Conservation (phyloP, 2,797 vertebrate species). For the Fistularia commersonii region DNA sequence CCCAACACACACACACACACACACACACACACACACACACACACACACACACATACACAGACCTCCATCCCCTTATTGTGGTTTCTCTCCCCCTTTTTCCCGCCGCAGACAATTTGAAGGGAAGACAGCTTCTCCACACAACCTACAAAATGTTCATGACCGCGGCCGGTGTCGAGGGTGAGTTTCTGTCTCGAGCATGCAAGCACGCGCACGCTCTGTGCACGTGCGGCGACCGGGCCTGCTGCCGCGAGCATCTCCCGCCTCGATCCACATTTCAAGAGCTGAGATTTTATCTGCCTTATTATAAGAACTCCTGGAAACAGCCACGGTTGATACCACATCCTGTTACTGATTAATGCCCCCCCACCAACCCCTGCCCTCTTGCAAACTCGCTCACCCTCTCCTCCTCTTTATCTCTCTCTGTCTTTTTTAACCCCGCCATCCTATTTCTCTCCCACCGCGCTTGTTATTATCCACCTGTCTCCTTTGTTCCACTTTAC, state of each 20-base stretch:
- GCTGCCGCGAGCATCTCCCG: conserved; percentile 30
- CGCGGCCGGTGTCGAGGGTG: conserved; percentile 89
- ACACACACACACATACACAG: conserved; percentile 20
- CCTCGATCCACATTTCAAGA: conserved; percentile 55
- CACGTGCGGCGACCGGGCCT: conserved; percentile 34
- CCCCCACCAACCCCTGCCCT: not conserved
- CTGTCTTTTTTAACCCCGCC: conserved; percentile 17
- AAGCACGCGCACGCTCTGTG: conserved; percentile 13
- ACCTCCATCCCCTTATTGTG: conserved; percentile 32
- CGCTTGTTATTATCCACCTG: conserved; percentile 24
- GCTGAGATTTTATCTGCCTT: conserved; percentile 52
- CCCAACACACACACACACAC: conserved; percentile 19
- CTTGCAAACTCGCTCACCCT: conserved; percentile 13
- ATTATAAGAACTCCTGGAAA: conserved; percentile 56
- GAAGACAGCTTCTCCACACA: conserved; percentile 89
- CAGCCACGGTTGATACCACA: conserved; percentile 43
- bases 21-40: conserved; percentile 23
- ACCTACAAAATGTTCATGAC: conserved; percentile 98
- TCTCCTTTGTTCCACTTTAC: conserved; percentile 10
- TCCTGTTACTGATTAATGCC: conserved; percentile 41
- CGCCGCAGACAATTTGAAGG: conserved; percentile 80
- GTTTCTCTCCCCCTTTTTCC: conserved; percentile 16
- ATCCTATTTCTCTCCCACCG: conserved; percentile 1
- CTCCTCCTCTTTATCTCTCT: conserved; percentile 15
- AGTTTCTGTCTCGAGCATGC: conserved; percentile 47